Evolutionary conservation across 2,888 invertebrate genomes (phyloP).

Genomic region (Augochlorella aurata): DNA sequence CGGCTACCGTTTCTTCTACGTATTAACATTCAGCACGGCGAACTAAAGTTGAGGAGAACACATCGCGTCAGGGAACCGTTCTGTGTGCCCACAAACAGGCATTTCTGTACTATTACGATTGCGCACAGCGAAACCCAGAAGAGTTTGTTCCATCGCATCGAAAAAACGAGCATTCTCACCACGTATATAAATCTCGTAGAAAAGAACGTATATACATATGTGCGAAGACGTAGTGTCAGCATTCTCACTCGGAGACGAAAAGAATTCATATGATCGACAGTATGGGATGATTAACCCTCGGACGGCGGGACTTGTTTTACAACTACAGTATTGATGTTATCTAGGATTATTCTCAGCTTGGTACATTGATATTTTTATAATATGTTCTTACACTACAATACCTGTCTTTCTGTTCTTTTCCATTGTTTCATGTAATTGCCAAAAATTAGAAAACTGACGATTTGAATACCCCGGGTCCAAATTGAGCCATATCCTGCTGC

Average conservation of each 20-base stretch:
- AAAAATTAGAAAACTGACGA: too few relatives aligned
- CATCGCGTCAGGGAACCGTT: constrained; percentile 57
- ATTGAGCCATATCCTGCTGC: too few relatives aligned
- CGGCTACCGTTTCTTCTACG: constrained; percentile 50
- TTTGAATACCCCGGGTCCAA: too few relatives aligned
- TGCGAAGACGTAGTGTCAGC: not conserved
- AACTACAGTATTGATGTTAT: too few relatives aligned
- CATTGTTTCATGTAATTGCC: too few relatives aligned
- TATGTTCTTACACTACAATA: too few relatives aligned
- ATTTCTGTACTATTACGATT: constrained; percentile 59
- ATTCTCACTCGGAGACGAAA: not conserved
- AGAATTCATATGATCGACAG: not conserved
- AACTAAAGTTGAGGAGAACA: constrained; percentile 48
- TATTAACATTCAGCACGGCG: constrained; percentile 63
- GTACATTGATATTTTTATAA: too few relatives aligned
- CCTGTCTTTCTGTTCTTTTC: too few relatives aligned
- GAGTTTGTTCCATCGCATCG: constrained; percentile 10
- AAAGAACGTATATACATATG: constrained; percentile 1
- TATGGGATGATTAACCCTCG: not conserved
- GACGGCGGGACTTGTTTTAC: too few relatives aligned
- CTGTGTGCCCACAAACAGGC: constrained; percentile 59
- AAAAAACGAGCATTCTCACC: constrained; percentile 30
- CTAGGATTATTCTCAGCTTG: too few relatives aligned
- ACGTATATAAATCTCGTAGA: constrained; percentile 3
- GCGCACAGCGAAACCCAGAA: constrained; percentile 10